Percentiles rank a stretch among this genome's conserved stretches.
phyloP scores from a whole-genome alignment of 2,888 invertebrate genomes.

The Helobdella robusta region DNA sequence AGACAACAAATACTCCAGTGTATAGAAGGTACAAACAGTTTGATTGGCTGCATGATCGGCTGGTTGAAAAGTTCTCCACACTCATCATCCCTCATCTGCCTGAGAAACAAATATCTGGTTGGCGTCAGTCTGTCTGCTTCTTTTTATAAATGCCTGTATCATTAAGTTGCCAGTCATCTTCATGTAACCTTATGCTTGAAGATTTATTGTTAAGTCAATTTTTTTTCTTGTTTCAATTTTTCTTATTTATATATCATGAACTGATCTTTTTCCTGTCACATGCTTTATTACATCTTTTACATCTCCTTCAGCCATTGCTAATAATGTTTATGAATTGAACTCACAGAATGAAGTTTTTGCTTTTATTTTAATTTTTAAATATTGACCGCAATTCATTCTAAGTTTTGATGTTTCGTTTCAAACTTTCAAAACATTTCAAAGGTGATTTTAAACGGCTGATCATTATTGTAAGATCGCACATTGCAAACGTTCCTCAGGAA shows the following conservation, averaged over 20 bases:
- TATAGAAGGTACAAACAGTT: conserved; percentile 90
- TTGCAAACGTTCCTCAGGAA: too few species aligned
- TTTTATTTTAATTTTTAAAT: too few species aligned
- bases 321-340: too few species aligned
- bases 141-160: not conserved
- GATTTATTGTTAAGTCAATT: not conserved
- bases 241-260: not conserved
- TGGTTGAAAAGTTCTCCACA: conserved; percentile 84
- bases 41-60: conserved; percentile 90
- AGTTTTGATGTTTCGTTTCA: too few species aligned
- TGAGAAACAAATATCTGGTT: conserved; percentile 85
- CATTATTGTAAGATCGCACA: too few species aligned
- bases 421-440: too few species aligned
- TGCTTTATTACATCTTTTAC: not conserved
- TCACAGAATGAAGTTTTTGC: too few species aligned
- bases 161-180: not conserved
- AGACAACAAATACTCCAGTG: conserved; percentile 79
- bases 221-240: too few species aligned
- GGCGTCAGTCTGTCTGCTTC: conserved; percentile 1
- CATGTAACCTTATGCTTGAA: too few species aligned
- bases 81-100: conserved; percentile 92
- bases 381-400: too few species aligned
- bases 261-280: not conserved
- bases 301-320: too few species aligned
- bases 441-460: too few species aligned